Percentiles rank a stretch among this genome's conserved stretches.
These are phyloP conservation scores for Neolamprologus longior DNA, from an alignment of 2,113 vertebrate genomes.

Conservation along the genomic window DNA sequence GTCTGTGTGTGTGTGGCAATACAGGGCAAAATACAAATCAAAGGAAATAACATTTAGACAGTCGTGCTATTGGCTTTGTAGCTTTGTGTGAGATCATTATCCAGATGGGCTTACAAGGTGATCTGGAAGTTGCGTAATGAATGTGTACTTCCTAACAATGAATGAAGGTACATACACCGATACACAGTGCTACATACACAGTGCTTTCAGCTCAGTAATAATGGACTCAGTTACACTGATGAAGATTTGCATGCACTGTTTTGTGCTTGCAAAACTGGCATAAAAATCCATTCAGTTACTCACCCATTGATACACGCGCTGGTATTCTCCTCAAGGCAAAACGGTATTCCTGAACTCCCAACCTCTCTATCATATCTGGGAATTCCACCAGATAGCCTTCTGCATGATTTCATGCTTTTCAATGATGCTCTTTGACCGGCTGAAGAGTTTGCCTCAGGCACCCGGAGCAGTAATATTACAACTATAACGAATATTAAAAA, in stretches of 20 bases:
- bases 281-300: neutral
- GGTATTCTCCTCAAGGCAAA: neutral
- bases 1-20: neutral
- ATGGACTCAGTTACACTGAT: neutral
- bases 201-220: neutral
- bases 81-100: neutral
- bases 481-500: slow-evolving; percentile 51
- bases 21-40: neutral
- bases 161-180: neutral
- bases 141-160: neutral
- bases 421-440: slow-evolving; percentile 32
- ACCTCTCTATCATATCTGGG: slow-evolving; percentile 8
- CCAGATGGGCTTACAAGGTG: neutral
- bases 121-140: neutral
- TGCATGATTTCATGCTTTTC: slow-evolving; percentile 31
- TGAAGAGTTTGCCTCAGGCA: slow-evolving; percentile 24
- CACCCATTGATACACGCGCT: neutral
- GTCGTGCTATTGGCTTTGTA: neutral
- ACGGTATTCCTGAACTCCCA: slow-evolving; percentile 3
- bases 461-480: slow-evolving; percentile 38
- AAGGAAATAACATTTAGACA: neutral
- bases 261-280: neutral
- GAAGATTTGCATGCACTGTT: neutral
- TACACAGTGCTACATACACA: neutral
- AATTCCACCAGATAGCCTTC: slow-evolving; percentile 3